Conservation (phyloP, 1,140 invertebrate species). For the Ladona fulva region DNA sequence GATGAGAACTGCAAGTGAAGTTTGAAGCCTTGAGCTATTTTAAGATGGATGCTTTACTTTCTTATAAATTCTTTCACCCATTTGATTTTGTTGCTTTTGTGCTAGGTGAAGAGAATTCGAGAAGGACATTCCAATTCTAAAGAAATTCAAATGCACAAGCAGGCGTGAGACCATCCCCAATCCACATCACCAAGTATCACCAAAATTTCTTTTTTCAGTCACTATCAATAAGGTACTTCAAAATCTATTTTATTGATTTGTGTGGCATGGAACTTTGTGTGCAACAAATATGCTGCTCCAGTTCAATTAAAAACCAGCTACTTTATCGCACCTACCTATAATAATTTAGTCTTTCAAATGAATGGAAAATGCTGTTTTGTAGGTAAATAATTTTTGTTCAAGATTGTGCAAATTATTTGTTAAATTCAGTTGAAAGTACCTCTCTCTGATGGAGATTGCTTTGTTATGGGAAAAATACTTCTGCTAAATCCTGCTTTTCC, state of each 20-base stretch:
- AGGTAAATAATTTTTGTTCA: not conserved
- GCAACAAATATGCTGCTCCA: conserved; percentile 5
- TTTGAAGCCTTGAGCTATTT: not conserved
- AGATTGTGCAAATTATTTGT: not conserved
- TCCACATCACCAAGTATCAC: not conserved
- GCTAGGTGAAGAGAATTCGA: not conserved
- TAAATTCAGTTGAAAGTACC: not conserved
- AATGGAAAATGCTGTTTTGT: not conserved
- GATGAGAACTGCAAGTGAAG: conserved; percentile 4
- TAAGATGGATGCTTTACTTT: not conserved
- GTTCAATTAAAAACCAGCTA: not conserved
- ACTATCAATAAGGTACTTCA: not conserved
- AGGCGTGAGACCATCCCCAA: not conserved
- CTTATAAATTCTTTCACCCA: not conserved
- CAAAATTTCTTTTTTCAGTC: not conserved
- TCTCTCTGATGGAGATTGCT: not conserved
- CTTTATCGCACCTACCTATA: not conserved
- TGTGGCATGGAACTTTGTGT: conserved; percentile 4
- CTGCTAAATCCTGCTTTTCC: not conserved
- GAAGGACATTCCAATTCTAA: not conserved
- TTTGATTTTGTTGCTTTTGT: not conserved
- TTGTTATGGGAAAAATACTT: not conserved
- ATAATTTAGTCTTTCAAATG: not conserved
- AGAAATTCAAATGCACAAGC: conserved; percentile 1
- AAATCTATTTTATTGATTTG: conserved; percentile 1